phyloP scores from a whole-genome alignment of 2,888 invertebrate genomes.

The Dusona sp. region DNA sequence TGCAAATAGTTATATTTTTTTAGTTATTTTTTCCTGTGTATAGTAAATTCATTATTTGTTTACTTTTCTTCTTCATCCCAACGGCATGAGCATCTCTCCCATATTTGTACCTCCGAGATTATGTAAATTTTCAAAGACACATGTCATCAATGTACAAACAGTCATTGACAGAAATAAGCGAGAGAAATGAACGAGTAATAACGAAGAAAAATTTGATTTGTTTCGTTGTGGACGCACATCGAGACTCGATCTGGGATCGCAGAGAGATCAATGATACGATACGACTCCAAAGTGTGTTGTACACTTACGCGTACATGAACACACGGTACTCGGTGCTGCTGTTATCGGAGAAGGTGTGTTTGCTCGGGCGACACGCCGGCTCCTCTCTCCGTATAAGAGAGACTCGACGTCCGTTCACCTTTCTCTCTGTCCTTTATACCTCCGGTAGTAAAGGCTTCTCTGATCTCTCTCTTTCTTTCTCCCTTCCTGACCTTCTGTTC shows the following conservation, averaged over 20 bases:
- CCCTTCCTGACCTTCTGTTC: neutral
- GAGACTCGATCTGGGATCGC: conserved; percentile 28
- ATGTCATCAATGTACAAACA: neutral
- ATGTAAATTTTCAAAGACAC: too few relatives aligned
- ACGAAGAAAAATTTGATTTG: conserved; percentile 1
- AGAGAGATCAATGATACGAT: conserved; percentile 39
- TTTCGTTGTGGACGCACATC: neutral
- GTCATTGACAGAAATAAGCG: neutral
- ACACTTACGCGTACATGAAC: conserved; percentile 20
- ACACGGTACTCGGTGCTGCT: conserved; percentile 37
- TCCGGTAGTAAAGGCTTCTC: conserved; percentile 29
- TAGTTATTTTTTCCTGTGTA: too few relatives aligned
- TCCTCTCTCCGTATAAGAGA: conserved; percentile 66
- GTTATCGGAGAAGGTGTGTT: conserved; percentile 65
- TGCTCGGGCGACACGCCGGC: conserved; percentile 70
- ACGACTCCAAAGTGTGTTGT: conserved; percentile 25
- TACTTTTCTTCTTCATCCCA: too few relatives aligned
- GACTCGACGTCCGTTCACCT: conserved; percentile 80
- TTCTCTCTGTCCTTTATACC: conserved; percentile 67
- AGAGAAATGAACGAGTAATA: neutral
- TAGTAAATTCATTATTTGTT: too few relatives aligned
- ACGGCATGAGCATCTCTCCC: neutral
- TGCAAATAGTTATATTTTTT: too few relatives aligned
- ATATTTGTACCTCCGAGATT: neutral
- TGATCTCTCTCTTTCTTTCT: conserved; percentile 62